These are phyloP conservation scores for Oasisia sp. DNA, from an alignment of 2,888 invertebrate genomes.

Conservation along the genomic window DNA sequence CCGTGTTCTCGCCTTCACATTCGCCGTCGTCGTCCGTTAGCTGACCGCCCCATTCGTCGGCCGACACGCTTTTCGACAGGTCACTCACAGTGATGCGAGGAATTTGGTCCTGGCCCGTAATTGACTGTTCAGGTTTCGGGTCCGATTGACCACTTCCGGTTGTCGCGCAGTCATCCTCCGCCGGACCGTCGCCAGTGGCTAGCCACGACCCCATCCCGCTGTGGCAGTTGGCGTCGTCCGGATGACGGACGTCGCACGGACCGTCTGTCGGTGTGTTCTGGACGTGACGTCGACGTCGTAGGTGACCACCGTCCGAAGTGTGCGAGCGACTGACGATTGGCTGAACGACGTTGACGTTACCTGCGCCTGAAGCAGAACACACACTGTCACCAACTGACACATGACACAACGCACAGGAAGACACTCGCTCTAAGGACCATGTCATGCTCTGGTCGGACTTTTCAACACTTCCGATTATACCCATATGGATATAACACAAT, in stretches of 20 bases:
- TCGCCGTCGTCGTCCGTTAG: background rate
- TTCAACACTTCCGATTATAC: no score
- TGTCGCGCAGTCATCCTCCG: background rate
- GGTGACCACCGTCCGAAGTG: background rate
- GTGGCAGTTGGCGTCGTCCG: background rate
- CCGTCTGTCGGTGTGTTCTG: background rate
- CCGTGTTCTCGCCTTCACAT: background rate
- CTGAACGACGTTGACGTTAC: background rate
- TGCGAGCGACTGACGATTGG: background rate
- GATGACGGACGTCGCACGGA: background rate
- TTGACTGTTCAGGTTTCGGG: background rate
- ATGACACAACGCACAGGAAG: no score
- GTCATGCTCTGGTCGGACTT: no score
- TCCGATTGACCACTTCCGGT: background rate
- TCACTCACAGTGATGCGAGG: background rate
- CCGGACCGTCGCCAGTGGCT: background rate
- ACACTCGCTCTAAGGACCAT: no score
- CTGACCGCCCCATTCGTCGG: constrained; percentile 6
- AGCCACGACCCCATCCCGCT: constrained; percentile 9
- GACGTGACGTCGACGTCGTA: background rate
- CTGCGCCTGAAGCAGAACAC: background rate
- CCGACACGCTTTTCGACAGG: background rate
- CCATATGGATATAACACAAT: no score
- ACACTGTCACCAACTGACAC: background rate
- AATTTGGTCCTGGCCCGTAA: background rate